These are phyloP conservation scores for crab-eating macaque (Macaca fascicularis) DNA, from an alignment of 2,113 vertebrate species.

Conservation along the genomic window DNA sequence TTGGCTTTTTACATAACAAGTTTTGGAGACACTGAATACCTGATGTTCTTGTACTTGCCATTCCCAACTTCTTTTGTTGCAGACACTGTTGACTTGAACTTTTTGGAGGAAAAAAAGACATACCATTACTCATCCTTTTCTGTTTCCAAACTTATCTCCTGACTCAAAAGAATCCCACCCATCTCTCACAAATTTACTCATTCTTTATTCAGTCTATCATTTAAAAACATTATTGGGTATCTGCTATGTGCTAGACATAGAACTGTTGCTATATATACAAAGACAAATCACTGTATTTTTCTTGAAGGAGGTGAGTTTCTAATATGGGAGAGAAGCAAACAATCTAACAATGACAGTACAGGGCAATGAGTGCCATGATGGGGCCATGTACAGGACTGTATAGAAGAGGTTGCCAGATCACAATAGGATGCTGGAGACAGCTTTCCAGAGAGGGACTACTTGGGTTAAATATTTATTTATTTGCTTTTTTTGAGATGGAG, in stretches of 20 bases:
- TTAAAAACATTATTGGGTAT: background rate
- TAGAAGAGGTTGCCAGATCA: background rate
- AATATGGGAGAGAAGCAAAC: background rate
- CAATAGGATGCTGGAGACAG: background rate
- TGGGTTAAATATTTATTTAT: background rate
- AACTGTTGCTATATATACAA: background rate
- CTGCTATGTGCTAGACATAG: background rate
- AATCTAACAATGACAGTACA: background rate
- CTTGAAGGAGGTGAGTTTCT: background rate
- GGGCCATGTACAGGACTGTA: background rate
- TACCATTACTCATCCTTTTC: background rate
- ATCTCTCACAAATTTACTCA: background rate
- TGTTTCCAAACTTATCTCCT: background rate
- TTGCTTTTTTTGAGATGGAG: too few species aligned
- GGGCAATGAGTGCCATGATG: too few species aligned
- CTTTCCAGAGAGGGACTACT: background rate
- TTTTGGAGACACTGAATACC: background rate
- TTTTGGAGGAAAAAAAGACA: background rate
- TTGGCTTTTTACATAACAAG: background rate
- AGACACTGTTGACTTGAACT: background rate
- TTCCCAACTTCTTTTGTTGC: background rate
- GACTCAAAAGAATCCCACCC: background rate
- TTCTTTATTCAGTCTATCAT: background rate
- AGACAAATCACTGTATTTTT: background rate
- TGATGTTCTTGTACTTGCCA: background rate